Evolutionary conservation across 2,888 invertebrate genomes (phyloP).

Genomic region (Auanema sp.): DNA sequence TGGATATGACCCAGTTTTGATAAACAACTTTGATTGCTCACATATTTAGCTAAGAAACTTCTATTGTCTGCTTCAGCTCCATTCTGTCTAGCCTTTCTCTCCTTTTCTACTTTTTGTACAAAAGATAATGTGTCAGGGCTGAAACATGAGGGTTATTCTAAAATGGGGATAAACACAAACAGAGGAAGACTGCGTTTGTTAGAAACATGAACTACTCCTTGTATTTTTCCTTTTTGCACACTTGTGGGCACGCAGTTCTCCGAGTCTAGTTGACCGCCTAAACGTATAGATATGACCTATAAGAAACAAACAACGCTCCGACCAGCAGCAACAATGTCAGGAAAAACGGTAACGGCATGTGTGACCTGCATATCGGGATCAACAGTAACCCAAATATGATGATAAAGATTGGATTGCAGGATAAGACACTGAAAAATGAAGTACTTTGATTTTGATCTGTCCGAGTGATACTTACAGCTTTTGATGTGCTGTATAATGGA

Average conservation of each 20-base stretch:
- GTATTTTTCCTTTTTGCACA: slow-evolving; percentile 16
- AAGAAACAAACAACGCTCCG: not conserved
- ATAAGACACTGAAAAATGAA: slow-evolving; percentile 50
- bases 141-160: slow-evolving; percentile 7
- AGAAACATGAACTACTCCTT: slow-evolving; percentile 29
- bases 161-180: slow-evolving; percentile 6
- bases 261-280: slow-evolving; percentile 17
- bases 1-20: slow-evolving; percentile 24
- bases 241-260: slow-evolving; percentile 7
- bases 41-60: slow-evolving; percentile 96
- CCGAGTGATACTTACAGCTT: no score
- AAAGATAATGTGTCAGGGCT: slow-evolving; percentile 89
- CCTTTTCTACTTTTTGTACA: slow-evolving; percentile 87
- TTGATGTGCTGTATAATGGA: no score
- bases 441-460: no score
- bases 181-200: slow-evolving; percentile 23
- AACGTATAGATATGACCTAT: not conserved
- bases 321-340: slow-evolving; percentile 36
- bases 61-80: slow-evolving; percentile 77
- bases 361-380: slow-evolving; percentile 43
- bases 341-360: slow-evolving; percentile 55
- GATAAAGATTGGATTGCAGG: slow-evolving; percentile 48
- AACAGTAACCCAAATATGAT: slow-evolving; percentile 52
- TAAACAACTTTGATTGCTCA: slow-evolving; percentile 69
- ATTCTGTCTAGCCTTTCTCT: slow-evolving; percentile 84